Evolutionary conservation across 2,888 invertebrate genomes (phyloP), one percentile per base, ranked within the genome.

Genomic region (Nematopogon swammerdamellus): DNA sequence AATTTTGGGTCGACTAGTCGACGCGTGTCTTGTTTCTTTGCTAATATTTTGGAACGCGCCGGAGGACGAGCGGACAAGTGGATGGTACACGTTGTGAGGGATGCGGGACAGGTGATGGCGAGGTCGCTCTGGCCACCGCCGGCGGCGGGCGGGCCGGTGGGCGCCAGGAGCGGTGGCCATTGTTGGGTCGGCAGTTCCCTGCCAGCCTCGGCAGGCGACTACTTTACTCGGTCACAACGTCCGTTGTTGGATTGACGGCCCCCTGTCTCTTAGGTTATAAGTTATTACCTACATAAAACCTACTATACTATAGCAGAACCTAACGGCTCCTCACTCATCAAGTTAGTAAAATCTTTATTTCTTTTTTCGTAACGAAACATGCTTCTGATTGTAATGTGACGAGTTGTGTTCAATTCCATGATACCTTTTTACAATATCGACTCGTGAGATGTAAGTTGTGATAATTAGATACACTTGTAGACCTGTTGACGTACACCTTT

Each of bases 101-200:
- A 36, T 36, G 46, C 36, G 19, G 50, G 50, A 46, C 47, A 47
- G 46, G 48, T 48, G 48, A 49, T 45, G 49, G 14, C 18, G n/a
- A 44, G 30, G 45, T 45, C 49, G 19, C 49, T 45, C 30, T n/a
- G 11, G 36, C 36, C 36, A 14, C 36, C 36, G 36, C 3, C 11
- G 11, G 6, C 36, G 11, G 25, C 25, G 46, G 20, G 46, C 4
- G 19, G 19, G 48, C 14, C 54, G 17, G 45, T 29, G 29, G 20
- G 20, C 29, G 49, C 47, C 18, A 48, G 62, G 60, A 54, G 68
- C 56, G 57, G 59, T 52, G 56, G 69, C 59, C 53, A 67, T 68
- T 68, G 68, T 69, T 82, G 82, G 82, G 82, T 76, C 79, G 73
- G 63, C 81, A 79, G 80, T 82, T 82, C 83, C 83, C 82, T 83